Base-by-base conservation (phyloP, 2,888 invertebrate species). In the Pyrgus malvae region DNA sequence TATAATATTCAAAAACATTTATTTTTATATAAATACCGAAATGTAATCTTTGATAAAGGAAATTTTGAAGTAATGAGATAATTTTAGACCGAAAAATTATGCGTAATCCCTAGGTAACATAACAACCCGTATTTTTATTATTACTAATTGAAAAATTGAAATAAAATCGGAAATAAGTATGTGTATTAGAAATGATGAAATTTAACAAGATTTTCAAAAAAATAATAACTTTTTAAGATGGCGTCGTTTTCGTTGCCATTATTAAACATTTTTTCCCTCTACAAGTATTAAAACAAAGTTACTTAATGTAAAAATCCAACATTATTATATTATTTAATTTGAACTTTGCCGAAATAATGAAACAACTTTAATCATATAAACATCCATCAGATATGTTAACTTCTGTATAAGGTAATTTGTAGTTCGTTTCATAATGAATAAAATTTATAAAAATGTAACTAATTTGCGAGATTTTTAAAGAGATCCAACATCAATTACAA, bases 371-470 rank as follows among this genome's bases (percentile, higher is more conserved):
- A 65, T 68, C 66, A 69, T 67, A 65, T 65, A 63, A 72, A 76
- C 71, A 74, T 66, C 67, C 63, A 74, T 76, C 68, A 76, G 83
- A 82, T 81, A 83, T 82, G 83, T 83, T 73, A 78, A 80, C 67
- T 63, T 78, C 74, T 70, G 72, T 74, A 69, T 69, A 72, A n/a
- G n/a, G n/a, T 70, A 65, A 71, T 69, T 62, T 65, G 65, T 64
- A 70, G 62, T 66, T 55, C 58, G 65, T 59, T 59, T 48, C 56
- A 62, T 54, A 63, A 68, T 67, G 16, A 70, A 74, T 69, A 70
- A 61, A 75, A 72, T 69, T 67, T 69, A 61, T 62, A 60, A 25
- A 59, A 58, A 59, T 55, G 46, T 55, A 65, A 62, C 60, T 59
- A 58, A 59, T 57, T 46, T 59, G 51, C 48, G 57, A 59, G 41